phyloP scores from a whole-genome alignment of 1,140 invertebrate species.

The Teleogryllus occipitalis region DNA sequence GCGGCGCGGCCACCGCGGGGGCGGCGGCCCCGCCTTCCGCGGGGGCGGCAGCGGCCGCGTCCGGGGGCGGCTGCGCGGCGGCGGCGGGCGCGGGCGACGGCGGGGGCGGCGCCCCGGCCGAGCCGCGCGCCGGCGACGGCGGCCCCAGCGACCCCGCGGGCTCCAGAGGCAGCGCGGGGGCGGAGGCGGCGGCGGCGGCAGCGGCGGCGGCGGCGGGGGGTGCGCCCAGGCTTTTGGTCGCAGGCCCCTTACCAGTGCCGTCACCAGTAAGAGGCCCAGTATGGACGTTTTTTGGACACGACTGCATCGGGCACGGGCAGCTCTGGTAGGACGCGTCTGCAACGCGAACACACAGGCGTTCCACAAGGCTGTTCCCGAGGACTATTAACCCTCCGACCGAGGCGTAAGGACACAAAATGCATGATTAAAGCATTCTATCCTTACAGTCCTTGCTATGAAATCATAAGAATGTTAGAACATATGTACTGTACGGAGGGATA shows the following conservation, averaged over 20 bases:
- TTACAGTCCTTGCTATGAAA: too few relatives aligned
- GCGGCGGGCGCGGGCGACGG: constrained; percentile 36
- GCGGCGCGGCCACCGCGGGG: constrained; percentile 32
- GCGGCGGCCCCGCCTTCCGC: constrained; percentile 32
- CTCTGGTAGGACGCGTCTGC: constrained; percentile 51
- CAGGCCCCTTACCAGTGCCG: constrained; percentile 48
- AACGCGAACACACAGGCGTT: constrained; percentile 20
- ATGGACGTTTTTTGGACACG: constrained; percentile 94
- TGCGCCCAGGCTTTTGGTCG: too few relatives aligned
- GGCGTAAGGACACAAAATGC: too few relatives aligned
- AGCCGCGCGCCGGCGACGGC: constrained; percentile 57
- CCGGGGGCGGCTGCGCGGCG: constrained; percentile 28
- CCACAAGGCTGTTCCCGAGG: too few relatives aligned
- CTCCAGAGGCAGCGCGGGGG: constrained; percentile 51
- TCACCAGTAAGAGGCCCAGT: constrained; percentile 91
- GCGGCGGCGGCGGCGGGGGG: background rate
- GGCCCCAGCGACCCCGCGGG: constrained; percentile 50
- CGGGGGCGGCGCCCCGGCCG: constrained; percentile 47
- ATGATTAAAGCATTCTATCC: too few relatives aligned
- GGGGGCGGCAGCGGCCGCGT: constrained; percentile 30
- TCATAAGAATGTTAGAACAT: too few relatives aligned
- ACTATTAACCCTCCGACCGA: too few relatives aligned
- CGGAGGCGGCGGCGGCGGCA: constrained; percentile 39
- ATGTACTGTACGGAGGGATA: too few relatives aligned
- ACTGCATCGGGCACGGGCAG: constrained; percentile 78